These are phyloP conservation scores for Dysdera silvatica DNA, from an alignment of 1,140 invertebrate species.

Conservation along the genomic window DNA sequence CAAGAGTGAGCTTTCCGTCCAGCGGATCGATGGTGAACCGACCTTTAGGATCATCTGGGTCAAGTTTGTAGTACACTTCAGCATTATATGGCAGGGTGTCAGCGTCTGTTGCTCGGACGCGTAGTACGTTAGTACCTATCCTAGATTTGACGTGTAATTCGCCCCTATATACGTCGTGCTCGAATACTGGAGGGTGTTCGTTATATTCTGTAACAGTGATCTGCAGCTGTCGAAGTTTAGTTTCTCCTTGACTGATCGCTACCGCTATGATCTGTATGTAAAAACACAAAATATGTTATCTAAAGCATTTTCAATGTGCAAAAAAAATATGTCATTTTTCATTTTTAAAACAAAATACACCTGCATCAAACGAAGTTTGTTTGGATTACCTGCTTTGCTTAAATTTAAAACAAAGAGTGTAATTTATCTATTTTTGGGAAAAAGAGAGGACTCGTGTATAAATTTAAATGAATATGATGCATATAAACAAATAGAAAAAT, in stretches of 20 bases:
- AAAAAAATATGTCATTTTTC: no score
- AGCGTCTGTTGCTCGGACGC: conserved; percentile 23
- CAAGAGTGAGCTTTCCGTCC: conserved; percentile 7
- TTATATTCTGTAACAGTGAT: conserved; percentile 27
- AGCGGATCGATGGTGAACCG: conserved; percentile 17
- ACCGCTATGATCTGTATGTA: conserved; percentile 28
- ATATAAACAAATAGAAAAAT: neutral
- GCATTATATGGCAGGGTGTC: conserved; percentile 27
- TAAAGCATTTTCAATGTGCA: neutral
- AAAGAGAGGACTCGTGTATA: neutral
- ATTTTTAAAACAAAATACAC: no score
- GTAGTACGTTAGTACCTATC: conserved; percentile 12
- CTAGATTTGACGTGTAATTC: conserved; percentile 15
- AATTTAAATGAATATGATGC: neutral
- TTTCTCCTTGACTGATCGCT: conserved; percentile 21
- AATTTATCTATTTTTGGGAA: neutral
- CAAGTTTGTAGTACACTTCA: conserved; percentile 28
- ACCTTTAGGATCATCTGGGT: conserved; percentile 10
- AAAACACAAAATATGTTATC: neutral
- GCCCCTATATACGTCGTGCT: conserved; percentile 21
- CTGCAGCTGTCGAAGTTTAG: conserved; percentile 4
- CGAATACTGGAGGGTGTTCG: conserved; percentile 22
- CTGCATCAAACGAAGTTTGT: no score
- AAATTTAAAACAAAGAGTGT: neutral
- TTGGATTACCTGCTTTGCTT: no score